Percentiles rank a stretch among this genome's conserved stretches.
Conservation (phyloP, 2,888 invertebrate genomes). For the Therioaphis trifolii region DNA sequence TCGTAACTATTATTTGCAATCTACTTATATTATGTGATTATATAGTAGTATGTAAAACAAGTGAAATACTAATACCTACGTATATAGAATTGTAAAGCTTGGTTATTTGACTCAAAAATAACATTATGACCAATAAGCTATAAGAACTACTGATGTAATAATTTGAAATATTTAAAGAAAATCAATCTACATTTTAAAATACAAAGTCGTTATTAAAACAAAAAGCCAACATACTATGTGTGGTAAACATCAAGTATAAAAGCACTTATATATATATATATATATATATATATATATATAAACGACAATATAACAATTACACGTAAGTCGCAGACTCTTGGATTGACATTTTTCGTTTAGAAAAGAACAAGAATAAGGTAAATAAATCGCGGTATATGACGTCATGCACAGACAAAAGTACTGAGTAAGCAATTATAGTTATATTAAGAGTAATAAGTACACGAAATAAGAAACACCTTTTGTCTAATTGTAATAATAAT, state of each 20-base stretch:
- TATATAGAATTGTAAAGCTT: slow-evolving; percentile 19
- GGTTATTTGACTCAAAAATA: not conserved
- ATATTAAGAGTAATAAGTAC: slow-evolving; percentile 60
- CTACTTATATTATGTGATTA: slow-evolving; percentile 6
- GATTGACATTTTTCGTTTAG: slow-evolving; percentile 4
- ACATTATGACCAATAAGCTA: not conserved
- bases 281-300: too few relatives aligned
- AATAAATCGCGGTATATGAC: slow-evolving; percentile 15
- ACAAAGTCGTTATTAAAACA: not conserved
- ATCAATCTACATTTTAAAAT: slow-evolving; percentile 23
- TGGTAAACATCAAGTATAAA: not conserved
- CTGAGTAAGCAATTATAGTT: slow-evolving; percentile 57
- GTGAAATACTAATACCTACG: slow-evolving; percentile 20
- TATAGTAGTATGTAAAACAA: not conserved
- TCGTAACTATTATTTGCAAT: slow-evolving; percentile 28
- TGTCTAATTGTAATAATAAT: slow-evolving; percentile 20
- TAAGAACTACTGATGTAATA: not conserved
- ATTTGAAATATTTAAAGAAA: not conserved
- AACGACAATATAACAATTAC: not conserved
- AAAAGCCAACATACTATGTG: not conserved
- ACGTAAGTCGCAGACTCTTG: slow-evolving; percentile 6
- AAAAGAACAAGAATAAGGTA: not conserved
- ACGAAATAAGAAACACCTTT: slow-evolving; percentile 32
- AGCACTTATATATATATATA: not conserved
- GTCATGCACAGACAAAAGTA: slow-evolving; percentile 56